Percentiles rank a stretch among this genome's conserved stretches.
Evolutionary conservation across 2,888 invertebrate genomes (phyloP).

Genomic region (Leucophora obtusa): DNA sequence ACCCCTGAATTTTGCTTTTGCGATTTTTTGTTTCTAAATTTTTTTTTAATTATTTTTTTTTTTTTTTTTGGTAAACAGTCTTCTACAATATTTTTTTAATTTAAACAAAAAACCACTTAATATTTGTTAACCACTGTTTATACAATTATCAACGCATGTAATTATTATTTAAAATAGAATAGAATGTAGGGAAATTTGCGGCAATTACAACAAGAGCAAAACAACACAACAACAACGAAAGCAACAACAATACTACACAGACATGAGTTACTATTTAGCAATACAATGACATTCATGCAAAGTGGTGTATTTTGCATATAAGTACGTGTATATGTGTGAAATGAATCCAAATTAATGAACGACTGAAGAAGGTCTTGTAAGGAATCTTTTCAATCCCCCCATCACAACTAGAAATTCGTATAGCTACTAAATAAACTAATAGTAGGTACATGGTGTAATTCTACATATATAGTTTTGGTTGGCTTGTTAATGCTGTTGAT

Average conservation of each 20-base stretch:
- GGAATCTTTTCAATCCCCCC: background rate
- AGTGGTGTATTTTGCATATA: slow-evolving; percentile 18
- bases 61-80: no score
- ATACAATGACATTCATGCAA: slow-evolving; percentile 2
- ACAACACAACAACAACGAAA: background rate
- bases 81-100: no score
- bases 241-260: background rate
- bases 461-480: background rate
- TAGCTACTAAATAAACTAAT: background rate
- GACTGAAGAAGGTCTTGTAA: slow-evolving; percentile 1
- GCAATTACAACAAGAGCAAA: slow-evolving; percentile 6
- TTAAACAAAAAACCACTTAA: no score
- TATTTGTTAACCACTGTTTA: slow-evolving; percentile 16
- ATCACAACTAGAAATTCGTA: background rate
- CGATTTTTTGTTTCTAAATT: no score
- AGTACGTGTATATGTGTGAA: background rate
- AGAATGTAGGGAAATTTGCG: slow-evolving; percentile 20
- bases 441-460: background rate
- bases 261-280: background rate
- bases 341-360: slow-evolving; percentile 30
- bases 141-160: slow-evolving; percentile 22
- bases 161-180: slow-evolving; percentile 36
- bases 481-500: background rate
- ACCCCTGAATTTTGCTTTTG: no score
- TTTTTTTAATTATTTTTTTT: no score